Base-by-base conservation (phyloP, 2,113 vertebrate species). In the Chlorodrepanis virens region DNA sequence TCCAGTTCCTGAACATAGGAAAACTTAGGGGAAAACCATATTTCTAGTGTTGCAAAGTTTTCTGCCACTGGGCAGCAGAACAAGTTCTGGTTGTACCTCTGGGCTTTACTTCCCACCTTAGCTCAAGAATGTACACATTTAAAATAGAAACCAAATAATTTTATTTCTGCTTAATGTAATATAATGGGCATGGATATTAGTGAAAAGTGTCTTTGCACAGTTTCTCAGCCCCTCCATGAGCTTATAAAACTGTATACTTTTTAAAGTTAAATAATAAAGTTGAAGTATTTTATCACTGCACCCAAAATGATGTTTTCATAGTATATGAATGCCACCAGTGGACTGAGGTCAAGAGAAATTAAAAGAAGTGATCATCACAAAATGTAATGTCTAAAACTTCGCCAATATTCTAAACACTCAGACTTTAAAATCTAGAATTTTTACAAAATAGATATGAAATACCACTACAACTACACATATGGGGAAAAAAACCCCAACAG, bases 401-500 rank as follows among this genome's bases (percentile, higher is more conserved):
- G 54, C 14, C 45, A 52, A 19, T 28, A 9, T 33, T 44, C 37
- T 60, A 28, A 77, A 52, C 11, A 22, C 7, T 33, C 22, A 19
- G 19, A 44, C 27, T 68, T 69, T 44, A 10, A 2, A 60, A 12
- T 31, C 22, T 10, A 33, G 6, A 27, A 18, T 33, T 44, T 44
- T 37, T 37, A 19, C 11, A 52, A 44, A 52, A 59, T 6, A 27
- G 12, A 33, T 35, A 17, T 4, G 44, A 52, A 59, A 68, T 18
- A 9, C 12, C 11, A 18, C 31, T 37, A 35, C 31, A 76, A 35
- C 25, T 44, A 5, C 18, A 31, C 11, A 52, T 27, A 37, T 14
- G 5, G 3, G 3, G 52, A 24, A 14, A 33, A 9, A 33, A 37
- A 4, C 4, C 18, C 3, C 42, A 12, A 5, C 9, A 52, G 31